Evolutionary conservation across 2,888 invertebrate genomes (phyloP), one percentile per base, ranked within the genome.

Genomic region (Lamellibrachia satsuma): DNA sequence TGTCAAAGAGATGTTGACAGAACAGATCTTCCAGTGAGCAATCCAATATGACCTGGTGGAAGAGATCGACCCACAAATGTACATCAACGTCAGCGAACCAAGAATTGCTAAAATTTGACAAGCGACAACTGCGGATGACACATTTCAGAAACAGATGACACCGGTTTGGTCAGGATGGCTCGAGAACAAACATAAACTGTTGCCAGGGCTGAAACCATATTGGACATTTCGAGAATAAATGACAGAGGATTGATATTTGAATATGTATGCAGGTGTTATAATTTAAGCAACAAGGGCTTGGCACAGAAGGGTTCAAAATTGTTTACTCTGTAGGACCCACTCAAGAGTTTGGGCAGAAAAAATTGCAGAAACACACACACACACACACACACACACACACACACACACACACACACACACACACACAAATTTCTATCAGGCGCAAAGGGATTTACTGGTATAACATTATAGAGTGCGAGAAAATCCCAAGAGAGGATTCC

Each of bases 321-420:
- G 0, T 39, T 39, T 39, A 39, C 39, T 39, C 39, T 39, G 39
- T 39, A 39, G 39, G 39, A 39, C 39, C 39, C 39, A 39, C 39
- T 39, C 39, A 39, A 39, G 39, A 39, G 39, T 39, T 39, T 39
- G 39, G 39, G 39, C 1, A 39, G 0, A 39, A 39, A 0, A 39
- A 39, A 39, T 39, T 39, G 39, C 39, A 39, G 39, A 39, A 39
- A 39, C 92, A 93, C 93, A 93, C 92, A 93, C 93, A 93, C 92
- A 93, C 93, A 93, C 92, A 93, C 92, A 93, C 92, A 93, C 93
- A 93, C 92, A 93, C 93, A 93, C 92, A 93, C 93, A 93, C 92
- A 93, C 93, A 93, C 92, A 93, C 93, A 93, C 92, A 93, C 93
- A 93, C 92, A 93, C 93, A 93, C 91, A 93, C 93, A 93, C 90